Evolutionary conservation across 2,113 vertebrate genomes (phyloP).

Genomic region (Columbina picui): DNA sequence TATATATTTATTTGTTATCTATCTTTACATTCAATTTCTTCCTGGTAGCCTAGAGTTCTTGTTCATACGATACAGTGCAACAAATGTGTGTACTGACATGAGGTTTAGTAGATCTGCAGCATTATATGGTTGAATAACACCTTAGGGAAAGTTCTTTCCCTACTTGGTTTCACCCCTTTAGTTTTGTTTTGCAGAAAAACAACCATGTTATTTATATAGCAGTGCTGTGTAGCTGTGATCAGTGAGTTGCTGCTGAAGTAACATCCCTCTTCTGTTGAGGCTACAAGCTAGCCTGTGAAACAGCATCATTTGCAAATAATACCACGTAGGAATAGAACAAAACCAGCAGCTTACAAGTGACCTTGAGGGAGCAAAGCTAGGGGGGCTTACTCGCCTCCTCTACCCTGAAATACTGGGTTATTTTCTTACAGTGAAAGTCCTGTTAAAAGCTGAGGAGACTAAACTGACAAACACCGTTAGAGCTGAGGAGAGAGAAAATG

Average conservation of each 20-base stretch:
- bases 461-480: conserved; percentile 36
- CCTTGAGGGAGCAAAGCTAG: conserved; percentile 56
- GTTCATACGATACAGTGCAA: neutral
- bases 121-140: neutral
- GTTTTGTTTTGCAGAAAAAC: neutral
- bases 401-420: conserved; percentile 44
- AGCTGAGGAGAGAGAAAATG: conserved; percentile 17
- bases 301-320: conserved; percentile 32
- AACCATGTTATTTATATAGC: neutral
- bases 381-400: conserved; percentile 29
- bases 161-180: neutral
- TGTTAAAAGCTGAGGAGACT: conserved; percentile 38
- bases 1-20: neutral
- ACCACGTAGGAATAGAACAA: neutral
- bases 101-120: neutral
- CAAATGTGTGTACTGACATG: neutral
- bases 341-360: conserved; percentile 53
- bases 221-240: neutral
- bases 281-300: conserved; percentile 1
- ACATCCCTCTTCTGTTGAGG: conserved; percentile 21
- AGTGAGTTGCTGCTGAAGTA: conserved; percentile 15
- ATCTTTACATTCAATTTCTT: neutral
- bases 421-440: conserved; percentile 51
- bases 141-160: conserved; percentile 55
- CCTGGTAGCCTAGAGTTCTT: neutral